Evolutionary conservation across 2,113 vertebrate genomes (phyloP).

Genomic region (Odontophorus gujanensis): DNA sequence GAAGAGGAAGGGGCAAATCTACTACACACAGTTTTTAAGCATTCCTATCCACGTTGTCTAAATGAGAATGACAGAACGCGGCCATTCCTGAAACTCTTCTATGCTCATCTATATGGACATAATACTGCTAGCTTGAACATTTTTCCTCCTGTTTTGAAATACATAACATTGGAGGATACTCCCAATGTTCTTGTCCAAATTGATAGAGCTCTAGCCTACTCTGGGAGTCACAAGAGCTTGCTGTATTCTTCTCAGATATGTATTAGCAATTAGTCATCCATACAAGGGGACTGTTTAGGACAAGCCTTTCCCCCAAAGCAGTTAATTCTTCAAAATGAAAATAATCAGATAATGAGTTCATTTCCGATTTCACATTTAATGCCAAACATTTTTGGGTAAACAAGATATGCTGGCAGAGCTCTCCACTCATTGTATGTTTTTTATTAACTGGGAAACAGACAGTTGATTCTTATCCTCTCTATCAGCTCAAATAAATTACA

Average conservation of each 20-base stretch:
- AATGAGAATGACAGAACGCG: neutral
- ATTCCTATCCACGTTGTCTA: neutral
- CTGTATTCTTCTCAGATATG: slow-evolving; percentile 16
- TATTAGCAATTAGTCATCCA: slow-evolving; percentile 72
- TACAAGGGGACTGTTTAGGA: slow-evolving; percentile 62
- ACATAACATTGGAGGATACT: neutral
- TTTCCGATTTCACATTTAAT: slow-evolving; percentile 79
- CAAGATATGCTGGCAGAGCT: slow-evolving; percentile 73
- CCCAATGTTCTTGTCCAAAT: neutral
- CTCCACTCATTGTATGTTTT: slow-evolving; percentile 75
- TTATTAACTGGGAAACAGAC: slow-evolving; percentile 76
- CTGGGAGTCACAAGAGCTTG: neutral
- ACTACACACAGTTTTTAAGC: neutral
- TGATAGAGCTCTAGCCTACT: neutral
- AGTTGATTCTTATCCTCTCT: slow-evolving; percentile 69
- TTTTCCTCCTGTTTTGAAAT: slow-evolving; percentile 46
- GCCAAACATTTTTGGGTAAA: slow-evolving; percentile 80
- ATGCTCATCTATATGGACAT: neutral
- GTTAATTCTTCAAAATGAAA: slow-evolving; percentile 81
- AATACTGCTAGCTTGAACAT: neutral
- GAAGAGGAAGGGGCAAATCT: neutral
- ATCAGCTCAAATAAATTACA: slow-evolving; percentile 66
- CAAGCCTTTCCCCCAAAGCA: slow-evolving; percentile 71
- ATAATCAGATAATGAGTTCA: slow-evolving; percentile 84
- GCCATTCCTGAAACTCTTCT: neutral